Evolutionary conservation across 2,113 vertebrate species (phyloP), one percentile per base, ranked within the genome.

Genomic region (Scartelaos histophorus): DNA sequence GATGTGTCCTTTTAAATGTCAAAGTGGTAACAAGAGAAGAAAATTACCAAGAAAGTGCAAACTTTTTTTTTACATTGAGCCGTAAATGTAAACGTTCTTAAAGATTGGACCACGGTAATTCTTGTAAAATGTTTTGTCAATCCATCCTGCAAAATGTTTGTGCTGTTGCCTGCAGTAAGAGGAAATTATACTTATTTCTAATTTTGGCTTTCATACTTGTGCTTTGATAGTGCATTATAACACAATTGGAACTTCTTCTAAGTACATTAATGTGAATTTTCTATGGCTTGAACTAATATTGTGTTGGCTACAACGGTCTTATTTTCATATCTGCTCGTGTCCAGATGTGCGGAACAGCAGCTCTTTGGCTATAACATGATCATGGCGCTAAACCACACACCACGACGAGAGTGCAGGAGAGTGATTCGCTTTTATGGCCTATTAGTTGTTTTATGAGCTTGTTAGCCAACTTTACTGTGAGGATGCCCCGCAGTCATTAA

Each of bases 391-490:
- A 64, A n/a, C 61, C 61, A 64, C 38, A 64, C 61, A 64, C 34
- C 7, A 17, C n/a, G 61, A 64, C 13, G 34, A 64, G 61, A 64
- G 34, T 64, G 38, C 61, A 64, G 34, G 61, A 64, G 61, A 64
- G 61, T 64, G 61, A 64, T 64, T 64, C 38, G 61, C 29, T 38
- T 64, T 64, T 64, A 64, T 64, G 61, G 34, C 61, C 61, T 64
- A 64, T 64, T 64, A 64, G 61, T 64, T 64, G 61, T 64, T 64
- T 64, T 64, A 64, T 21, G 61, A 64, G 61, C 61, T 64, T 64
- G 61, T 64, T 64, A 64, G 61, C 61, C 61, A 64, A 38, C 34
- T 35, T 64, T 64, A 64, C 61, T 64, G 34, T 64, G 61, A 12
- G 34, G 61, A 64, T 64, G 61, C 61, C 61, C 61, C 10, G 61